Evolutionary conservation across 2,888 invertebrate species (phyloP), one percentile per base, ranked within the genome.

Genomic region (Parapristionchus giblindavisi): DNA sequence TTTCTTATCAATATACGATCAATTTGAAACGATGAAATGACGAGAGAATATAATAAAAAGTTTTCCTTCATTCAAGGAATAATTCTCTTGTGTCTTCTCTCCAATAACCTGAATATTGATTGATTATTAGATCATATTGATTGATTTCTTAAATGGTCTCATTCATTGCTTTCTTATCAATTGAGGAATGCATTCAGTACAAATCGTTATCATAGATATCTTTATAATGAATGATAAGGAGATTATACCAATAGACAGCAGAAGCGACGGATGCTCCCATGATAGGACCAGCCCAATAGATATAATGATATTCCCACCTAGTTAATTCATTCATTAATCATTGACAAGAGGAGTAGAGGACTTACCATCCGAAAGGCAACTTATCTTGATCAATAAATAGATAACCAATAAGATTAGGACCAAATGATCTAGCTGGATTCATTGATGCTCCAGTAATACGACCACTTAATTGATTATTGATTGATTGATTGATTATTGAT

Each of bases 401-500:
- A 29, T 34, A 61, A 17, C 78, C 80, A 32, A 80, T 80, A 36
- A 89, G 83, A 32, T 88, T 88, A 24, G 89, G 89, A 0, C 89
- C 89, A 48, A 89, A 86, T 58, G 88, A 88, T 56, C 89, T 81
- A 14, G 89, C 89, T 4, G 89, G 89, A 77, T 89, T 89, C 89
- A 89, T 89, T 24, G 88, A 88, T 1, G 88, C 89, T 8, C 89
- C 89, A 3, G 88, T 88, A 14, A 88, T 80, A 24, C 78, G 66
- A 3, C 85, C 88, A 0, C 89, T 89, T 77, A 32, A 80, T 21
- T 1, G 21, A 43, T 43, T 0, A 14, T n/a, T 8, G 3, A 52
- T 61, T 61, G 2, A 24, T 32, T 43, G 21, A 40, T 32, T 32
- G 3, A 32, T 51, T 3, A 74, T 11, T 40, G 29, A 5, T 34